Percentiles rank a stretch among this genome's conserved stretches.
Evolutionary conservation across 92 coral and sea anemone genomes (phyloP).

Genomic region (Diadumene lineata): DNA sequence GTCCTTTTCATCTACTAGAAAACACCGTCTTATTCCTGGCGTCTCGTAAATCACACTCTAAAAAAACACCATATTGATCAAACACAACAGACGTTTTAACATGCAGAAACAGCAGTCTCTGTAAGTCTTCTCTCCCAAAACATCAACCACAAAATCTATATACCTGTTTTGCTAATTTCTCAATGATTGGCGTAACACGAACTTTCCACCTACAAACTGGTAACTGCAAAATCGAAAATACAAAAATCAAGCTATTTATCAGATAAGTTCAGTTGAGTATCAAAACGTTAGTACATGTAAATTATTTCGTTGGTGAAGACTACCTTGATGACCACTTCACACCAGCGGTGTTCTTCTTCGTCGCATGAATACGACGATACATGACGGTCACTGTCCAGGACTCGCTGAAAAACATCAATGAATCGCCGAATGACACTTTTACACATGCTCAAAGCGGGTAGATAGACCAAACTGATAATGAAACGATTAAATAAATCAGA

Average conservation of each 20-base stretch:
- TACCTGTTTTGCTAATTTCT: conserved; percentile 88
- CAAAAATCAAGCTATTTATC: too few relatives aligned
- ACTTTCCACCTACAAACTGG: conserved; percentile 83
- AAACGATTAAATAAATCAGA: too few relatives aligned
- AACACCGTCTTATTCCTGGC: conserved; percentile 85
- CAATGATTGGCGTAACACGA: conserved; percentile 70
- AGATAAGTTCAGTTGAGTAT: too few relatives aligned
- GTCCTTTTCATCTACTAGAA: conserved; percentile 71
- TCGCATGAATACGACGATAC: conserved; percentile 77
- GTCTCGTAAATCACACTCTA: conserved; percentile 90
- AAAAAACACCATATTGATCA: not conserved
- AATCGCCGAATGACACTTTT: not conserved
- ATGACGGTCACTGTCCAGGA: conserved; percentile 55
- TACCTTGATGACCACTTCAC: conserved; percentile 86
- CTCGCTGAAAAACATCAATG: conserved; percentile 51
- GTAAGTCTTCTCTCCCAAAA: too few relatives aligned
- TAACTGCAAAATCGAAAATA: conserved; percentile 50
- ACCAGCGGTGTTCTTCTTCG: conserved; percentile 76
- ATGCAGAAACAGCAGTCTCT: too few relatives aligned
- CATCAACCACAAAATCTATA: not conserved
- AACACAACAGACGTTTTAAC: too few relatives aligned
- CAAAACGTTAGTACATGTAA: too few relatives aligned
- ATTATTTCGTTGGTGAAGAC: too few relatives aligned
- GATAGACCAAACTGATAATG: too few relatives aligned
- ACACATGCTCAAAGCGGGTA: too few relatives aligned